These are phyloP conservation scores for Sebastes diploproa DNA, from an alignment of 2,797 vertebrate species.

Conservation along the genomic window DNA sequence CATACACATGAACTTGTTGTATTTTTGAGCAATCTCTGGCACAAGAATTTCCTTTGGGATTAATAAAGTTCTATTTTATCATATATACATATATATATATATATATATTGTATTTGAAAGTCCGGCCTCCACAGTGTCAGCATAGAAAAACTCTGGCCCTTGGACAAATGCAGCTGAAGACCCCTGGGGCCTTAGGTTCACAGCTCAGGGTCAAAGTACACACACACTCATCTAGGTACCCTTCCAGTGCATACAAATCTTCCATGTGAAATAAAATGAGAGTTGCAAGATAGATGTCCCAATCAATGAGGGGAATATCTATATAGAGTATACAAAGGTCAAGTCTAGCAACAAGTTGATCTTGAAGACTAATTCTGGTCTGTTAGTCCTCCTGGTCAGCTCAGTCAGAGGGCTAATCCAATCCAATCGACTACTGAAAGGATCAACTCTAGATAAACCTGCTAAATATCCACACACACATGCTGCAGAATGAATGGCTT, in stretches of 20 bases:
- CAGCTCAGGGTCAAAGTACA: conserved; percentile 10
- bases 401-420: conserved; percentile 42
- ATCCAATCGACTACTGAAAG: not conserved
- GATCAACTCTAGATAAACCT: conserved; percentile 37
- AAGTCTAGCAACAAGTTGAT: not conserved
- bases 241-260: too few relatives aligned
- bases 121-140: not conserved
- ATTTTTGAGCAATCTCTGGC: too few relatives aligned
- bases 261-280: not conserved
- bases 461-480: not conserved
- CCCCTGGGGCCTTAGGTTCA: not conserved
- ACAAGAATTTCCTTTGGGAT: too few relatives aligned
- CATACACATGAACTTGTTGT: too few relatives aligned
- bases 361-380: not conserved
- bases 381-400: not conserved
- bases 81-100: too few relatives aligned
- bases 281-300: not conserved
- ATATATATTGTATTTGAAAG: too few relatives aligned
- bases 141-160: not conserved
- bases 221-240: not conserved
- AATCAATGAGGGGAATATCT: not conserved
- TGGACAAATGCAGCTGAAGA: not conserved
- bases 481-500: conserved; percentile 1
- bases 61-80: too few relatives aligned
- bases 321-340: not conserved